These are phyloP conservation scores for Xiphophorus couchianus DNA, from an alignment of 2,113 vertebrate species.

Conservation along the genomic window DNA sequence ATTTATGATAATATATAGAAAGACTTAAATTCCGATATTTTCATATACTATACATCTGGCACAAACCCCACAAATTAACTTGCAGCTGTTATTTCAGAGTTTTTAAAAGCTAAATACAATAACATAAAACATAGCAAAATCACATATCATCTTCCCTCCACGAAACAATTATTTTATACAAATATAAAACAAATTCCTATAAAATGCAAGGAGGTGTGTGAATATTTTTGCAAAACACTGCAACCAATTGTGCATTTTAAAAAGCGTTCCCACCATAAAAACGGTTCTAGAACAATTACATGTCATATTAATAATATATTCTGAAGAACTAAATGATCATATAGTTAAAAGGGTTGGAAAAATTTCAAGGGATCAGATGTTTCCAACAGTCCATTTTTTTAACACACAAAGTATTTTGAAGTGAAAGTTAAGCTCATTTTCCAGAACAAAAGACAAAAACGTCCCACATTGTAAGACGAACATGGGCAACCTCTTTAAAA, in stretches of 20 bases:
- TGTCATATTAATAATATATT: constrained; percentile 16
- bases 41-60: no score
- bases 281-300: not conserved
- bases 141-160: no score
- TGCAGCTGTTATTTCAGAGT: no score
- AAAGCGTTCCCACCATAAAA: not conserved
- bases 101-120: no score
- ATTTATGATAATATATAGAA: no score
- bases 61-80: no score
- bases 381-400: constrained; percentile 15
- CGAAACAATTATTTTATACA: no score
- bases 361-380: constrained; percentile 44
- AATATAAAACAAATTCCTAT: no score
- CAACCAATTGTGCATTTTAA: not conserved
- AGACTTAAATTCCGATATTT: no score
- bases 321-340: not conserved
- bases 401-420: not conserved
- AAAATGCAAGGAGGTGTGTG: no score
- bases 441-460: not conserved
- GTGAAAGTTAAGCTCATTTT: constrained; percentile 19
- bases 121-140: no score
- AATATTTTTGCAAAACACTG: no score
- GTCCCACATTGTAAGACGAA: constrained; percentile 9
- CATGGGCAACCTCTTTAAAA: constrained; percentile 27
- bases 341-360: constrained; percentile 9